Conservation (phyloP, 2,797 vertebrate genomes). For the Amniataba percoides region DNA sequence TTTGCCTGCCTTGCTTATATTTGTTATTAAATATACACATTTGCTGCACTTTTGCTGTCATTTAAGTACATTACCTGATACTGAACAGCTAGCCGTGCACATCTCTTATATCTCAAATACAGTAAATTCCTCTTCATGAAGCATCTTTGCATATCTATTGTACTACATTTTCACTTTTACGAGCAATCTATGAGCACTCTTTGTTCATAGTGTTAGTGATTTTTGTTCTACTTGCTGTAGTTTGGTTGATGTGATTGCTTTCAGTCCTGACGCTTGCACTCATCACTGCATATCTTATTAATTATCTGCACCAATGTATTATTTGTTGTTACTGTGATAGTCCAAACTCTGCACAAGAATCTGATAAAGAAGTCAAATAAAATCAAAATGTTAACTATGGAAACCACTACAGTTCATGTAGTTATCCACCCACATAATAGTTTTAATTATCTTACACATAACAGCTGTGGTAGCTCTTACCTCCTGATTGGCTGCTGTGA, state of each 20-base stretch:
- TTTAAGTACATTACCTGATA: not conserved
- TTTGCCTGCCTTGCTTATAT: not conserved
- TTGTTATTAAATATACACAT: not conserved
- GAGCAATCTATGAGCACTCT: no score
- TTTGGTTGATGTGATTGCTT: no score
- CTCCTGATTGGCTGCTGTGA: slow-evolving; percentile 98
- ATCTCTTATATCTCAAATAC: not conserved
- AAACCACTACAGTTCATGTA: not conserved
- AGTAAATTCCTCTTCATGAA: not conserved
- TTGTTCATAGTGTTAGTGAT: no score
- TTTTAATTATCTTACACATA: not conserved
- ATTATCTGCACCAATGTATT: no score
- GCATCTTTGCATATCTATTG: not conserved
- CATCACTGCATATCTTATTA: no score
- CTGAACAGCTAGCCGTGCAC: not conserved
- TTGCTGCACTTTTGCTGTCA: no score
- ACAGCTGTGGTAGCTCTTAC: slow-evolving; percentile 78
- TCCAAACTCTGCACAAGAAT: not conserved
- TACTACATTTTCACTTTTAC: no score
- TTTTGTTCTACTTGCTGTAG: no score
- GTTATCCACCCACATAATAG: not conserved
- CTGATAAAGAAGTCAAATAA: no score
- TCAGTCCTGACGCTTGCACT: no score
- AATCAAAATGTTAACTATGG: no score
- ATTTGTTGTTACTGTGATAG: no score